phyloP scores from a whole-genome alignment of 2,888 invertebrate genomes.

The Eilema depressum region DNA sequence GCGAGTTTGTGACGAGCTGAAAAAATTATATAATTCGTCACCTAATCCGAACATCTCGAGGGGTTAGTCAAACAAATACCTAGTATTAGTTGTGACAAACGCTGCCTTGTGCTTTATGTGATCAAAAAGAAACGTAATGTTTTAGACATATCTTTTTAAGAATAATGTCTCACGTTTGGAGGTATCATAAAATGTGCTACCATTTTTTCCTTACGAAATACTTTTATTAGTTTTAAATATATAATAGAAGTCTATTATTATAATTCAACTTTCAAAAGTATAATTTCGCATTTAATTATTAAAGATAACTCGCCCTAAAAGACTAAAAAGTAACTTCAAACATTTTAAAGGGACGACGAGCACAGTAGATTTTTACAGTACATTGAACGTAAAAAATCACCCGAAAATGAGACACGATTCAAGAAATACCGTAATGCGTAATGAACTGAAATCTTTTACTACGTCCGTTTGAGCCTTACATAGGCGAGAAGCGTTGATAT shows the following conservation, averaged over 20 bases:
- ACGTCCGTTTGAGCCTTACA: slow-evolving; percentile 49
- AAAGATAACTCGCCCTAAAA: slow-evolving; percentile 41
- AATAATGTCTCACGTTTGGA: neutral
- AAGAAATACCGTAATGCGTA: slow-evolving; percentile 66
- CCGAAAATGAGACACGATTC: slow-evolving; percentile 53
- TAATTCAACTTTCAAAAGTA: too few species aligned
- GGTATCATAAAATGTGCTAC: neutral
- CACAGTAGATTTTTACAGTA: slow-evolving; percentile 64
- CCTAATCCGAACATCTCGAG: slow-evolving; percentile 76
- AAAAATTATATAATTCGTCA: slow-evolving; percentile 83
- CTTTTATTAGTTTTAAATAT: neutral
- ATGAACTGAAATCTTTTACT: slow-evolving; percentile 66
- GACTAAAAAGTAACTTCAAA: slow-evolving; percentile 40
- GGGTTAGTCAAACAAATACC: slow-evolving; percentile 76
- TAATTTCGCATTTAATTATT: slow-evolving; percentile 27
- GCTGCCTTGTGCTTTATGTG: slow-evolving; percentile 49
- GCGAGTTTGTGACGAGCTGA: slow-evolving; percentile 76
- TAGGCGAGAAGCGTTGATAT: slow-evolving; percentile 32
- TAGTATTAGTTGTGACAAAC: slow-evolving; percentile 75
- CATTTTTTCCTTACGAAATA: neutral
- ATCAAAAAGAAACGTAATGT: slow-evolving; percentile 38
- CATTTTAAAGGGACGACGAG: slow-evolving; percentile 54
- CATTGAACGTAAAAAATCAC: slow-evolving; percentile 66
- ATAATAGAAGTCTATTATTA: too few species aligned
- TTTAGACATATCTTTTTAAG: slow-evolving; percentile 9